Evolutionary conservation across 2,888 invertebrate genomes (phyloP), one percentile per base, ranked within the genome.

Genomic region (Sphaerophoria taeniata): DNA sequence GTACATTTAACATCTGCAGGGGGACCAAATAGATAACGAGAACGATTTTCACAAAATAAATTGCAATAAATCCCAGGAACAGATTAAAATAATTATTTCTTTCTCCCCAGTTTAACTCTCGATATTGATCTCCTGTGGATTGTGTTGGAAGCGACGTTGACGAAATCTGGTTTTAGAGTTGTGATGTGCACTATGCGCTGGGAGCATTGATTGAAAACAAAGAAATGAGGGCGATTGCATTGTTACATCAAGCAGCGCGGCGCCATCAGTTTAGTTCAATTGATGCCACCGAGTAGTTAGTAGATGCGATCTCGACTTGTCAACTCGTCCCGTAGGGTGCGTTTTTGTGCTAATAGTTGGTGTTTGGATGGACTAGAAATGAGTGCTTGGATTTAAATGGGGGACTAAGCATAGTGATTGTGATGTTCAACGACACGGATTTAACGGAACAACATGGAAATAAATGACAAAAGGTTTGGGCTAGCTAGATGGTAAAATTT

Each of bases 11-110:
- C 24, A 34, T 4, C 24, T 43, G 43, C 43, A 43, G 45, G 53
- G 75, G 84, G 84, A 75, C 80, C 84, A 80, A 80, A 84, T 55
- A 53, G 80, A 79, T 80, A 71, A 79, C 71, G 83, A 84, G 83
- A 67, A 56, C 80, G 72, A 84, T 80, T 84, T 69, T 72, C 84
- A 80, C 84, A 84, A 76, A 80, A 84, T 84, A 80, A 84, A 84
- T 76, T 80, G 84, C 84, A 76, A 69, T 60, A 67, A 84, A 75
- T 84, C 79, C 78, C 83, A 63, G 74, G 65, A 74, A 73, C 78
- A 78, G 78, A 61, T 51, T 71, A 51, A 74, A 67, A 75, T 79
- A 75, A 79, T 79, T 71, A 75, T 79, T 73, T 74, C 39, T 16
- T 58, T 60, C 24, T 51, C 49, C 65, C 56, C 31, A 4, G 14